Evolutionary conservation across 2,888 invertebrate species (phyloP).

Genomic region (Drosophila quasianomalipes): DNA sequence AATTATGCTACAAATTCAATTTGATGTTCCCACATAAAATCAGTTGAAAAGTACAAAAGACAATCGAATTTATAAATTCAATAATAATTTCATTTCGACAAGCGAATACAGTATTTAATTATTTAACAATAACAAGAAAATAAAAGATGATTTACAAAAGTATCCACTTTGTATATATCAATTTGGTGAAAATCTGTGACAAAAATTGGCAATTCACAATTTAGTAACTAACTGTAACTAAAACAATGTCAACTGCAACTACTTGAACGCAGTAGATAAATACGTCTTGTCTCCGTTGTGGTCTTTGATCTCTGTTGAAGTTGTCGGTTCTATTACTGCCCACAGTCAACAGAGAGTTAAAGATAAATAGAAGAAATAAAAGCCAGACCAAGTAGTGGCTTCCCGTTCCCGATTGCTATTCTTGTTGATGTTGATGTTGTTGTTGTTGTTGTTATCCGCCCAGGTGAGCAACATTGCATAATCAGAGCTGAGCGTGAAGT

Average conservation of each 20-base stretch:
- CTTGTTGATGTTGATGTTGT: neutral
- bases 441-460: slow-evolving; percentile 27
- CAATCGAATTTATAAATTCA: slow-evolving; percentile 2
- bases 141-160: neutral
- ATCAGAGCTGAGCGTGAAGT: slow-evolving; percentile 41
- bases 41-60: slow-evolving; percentile 1
- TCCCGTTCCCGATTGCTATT: slow-evolving; percentile 23
- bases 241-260: slow-evolving; percentile 29
- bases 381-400: slow-evolving; percentile 21
- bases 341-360: slow-evolving; percentile 23
- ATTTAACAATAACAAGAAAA: neutral
- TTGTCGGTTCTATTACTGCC: slow-evolving; percentile 25
- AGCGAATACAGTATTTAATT: neutral
- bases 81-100: neutral
- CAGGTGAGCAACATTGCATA: slow-evolving; percentile 62
- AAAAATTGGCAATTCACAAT: neutral
- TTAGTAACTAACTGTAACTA: slow-evolving; percentile 18
- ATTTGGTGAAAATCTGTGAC: neutral
- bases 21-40: slow-evolving; percentile 12
- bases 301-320: slow-evolving; percentile 45
- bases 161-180: neutral
- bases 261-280: slow-evolving; percentile 26
- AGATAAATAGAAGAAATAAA: slow-evolving; percentile 8
- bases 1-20: slow-evolving; percentile 4
- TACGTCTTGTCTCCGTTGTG: slow-evolving; percentile 32